A percentile compares a stretch with the other conserved stretches of the same genome.
Evolutionary conservation across 2,113 vertebrate genomes (phyloP).

Genomic region (Galbula dea): DNA sequence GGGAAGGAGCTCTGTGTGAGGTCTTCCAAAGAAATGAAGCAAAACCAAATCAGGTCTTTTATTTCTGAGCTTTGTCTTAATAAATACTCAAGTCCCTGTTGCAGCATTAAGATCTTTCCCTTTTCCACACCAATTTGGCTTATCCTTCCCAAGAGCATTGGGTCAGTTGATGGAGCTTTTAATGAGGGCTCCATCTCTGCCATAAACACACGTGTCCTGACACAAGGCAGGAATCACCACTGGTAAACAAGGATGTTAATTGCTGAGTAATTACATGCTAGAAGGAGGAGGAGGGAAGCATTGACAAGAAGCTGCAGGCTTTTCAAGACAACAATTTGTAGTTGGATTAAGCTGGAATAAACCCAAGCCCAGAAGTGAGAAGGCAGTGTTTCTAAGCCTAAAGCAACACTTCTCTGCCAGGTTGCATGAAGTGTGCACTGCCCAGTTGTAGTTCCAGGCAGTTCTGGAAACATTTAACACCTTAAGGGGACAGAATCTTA

Average conservation of each 20-base stretch:
- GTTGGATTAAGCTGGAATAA: constrained; percentile 59
- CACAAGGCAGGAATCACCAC: neutral
- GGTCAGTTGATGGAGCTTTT: neutral
- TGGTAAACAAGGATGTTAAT: constrained; percentile 36
- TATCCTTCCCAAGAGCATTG: constrained; percentile 29
- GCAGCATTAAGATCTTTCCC: neutral
- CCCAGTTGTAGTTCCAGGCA: constrained; percentile 27
- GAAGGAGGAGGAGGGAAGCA: neutral
- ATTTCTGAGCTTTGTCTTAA: constrained; percentile 19
- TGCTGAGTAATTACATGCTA: neutral
- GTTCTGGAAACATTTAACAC: constrained; percentile 45
- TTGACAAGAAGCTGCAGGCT: constrained; percentile 19
- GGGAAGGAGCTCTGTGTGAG: constrained; percentile 8
- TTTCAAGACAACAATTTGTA: constrained; percentile 61
- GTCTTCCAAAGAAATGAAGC: neutral
- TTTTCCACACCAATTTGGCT: constrained; percentile 46
- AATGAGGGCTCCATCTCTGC: neutral
- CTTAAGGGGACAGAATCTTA: neutral
- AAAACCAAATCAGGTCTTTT: neutral
- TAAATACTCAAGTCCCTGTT: neutral
- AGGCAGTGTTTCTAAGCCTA: constrained; percentile 31
- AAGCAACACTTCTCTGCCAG: constrained; percentile 61
- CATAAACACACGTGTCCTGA: neutral
- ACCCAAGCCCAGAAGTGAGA: constrained; percentile 45
- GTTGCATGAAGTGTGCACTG: neutral